These are phyloP conservation scores for Dicentrarchus labrax DNA, from an alignment of 2,113 vertebrate species.

Conservation along the genomic window DNA sequence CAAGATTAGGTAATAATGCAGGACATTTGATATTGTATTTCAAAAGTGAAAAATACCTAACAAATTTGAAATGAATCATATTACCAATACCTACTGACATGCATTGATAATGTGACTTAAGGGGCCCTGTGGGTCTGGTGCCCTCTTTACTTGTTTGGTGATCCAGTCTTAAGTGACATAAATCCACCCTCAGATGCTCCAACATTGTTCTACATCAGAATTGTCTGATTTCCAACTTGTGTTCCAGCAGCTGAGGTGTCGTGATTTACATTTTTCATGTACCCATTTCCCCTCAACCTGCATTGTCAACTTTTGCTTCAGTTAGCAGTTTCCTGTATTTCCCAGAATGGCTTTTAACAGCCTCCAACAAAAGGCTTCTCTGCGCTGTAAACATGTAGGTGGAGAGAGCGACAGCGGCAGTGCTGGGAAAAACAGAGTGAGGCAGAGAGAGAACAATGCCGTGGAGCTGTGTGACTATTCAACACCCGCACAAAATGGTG, in stretches of 20 bases:
- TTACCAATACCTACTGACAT: not conserved
- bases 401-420: conserved; percentile 44
- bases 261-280: conserved; percentile 40
- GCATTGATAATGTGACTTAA: not conserved
- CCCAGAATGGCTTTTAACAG: conserved; percentile 63
- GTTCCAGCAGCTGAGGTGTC: conserved; percentile 19
- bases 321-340: conserved; percentile 59
- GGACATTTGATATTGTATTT: not conserved
- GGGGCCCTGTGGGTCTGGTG: not conserved
- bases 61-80: not conserved
- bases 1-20: not conserved
- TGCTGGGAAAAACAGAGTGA: conserved; percentile 15
- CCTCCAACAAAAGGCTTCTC: conserved; percentile 48
- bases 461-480: conserved; percentile 6
- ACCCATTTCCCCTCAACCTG: conserved; percentile 40
- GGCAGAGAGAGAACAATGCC: conserved; percentile 16
- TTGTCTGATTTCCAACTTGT: conserved; percentile 39
- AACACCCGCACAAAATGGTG: conserved; percentile 16
- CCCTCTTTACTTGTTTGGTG: conserved; percentile 1
- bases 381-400: conserved; percentile 62
- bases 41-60: not conserved
- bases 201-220: conserved; percentile 20
- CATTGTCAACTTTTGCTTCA: conserved; percentile 47
- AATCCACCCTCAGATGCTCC: conserved; percentile 6
- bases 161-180: not conserved